A percentile compares a stretch with the other conserved stretches of the same genome.
Conservation (phyloP, 2,888 invertebrate species). For the Cephus pygmeus region DNA sequence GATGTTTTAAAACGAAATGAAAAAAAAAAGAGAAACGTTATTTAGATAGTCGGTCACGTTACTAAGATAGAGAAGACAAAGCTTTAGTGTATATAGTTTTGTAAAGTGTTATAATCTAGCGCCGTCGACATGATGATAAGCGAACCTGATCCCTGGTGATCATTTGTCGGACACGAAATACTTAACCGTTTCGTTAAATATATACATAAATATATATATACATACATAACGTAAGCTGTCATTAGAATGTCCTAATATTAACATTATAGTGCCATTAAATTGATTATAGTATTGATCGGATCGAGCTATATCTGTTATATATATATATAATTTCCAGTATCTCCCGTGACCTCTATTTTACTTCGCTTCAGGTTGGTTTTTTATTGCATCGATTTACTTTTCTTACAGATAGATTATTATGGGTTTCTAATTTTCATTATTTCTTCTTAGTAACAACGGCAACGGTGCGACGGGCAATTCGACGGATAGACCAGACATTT, state of each 20-base stretch:
- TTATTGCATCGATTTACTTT: not conserved
- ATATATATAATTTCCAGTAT: not conserved
- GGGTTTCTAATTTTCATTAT: not conserved
- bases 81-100: constrained; percentile 66
- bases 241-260: constrained; percentile 62
- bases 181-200: constrained; percentile 51
- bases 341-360: not conserved
- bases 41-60: constrained; percentile 24
- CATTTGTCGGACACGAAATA: constrained; percentile 33
- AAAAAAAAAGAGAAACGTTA: constrained; percentile 23
- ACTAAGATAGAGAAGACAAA: constrained; percentile 50
- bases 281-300: constrained; percentile 38
- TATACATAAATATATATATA: constrained; percentile 34
- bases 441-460: constrained; percentile 73
- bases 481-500: constrained; percentile 84
- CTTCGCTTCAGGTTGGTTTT: not conserved
- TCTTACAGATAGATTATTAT: not conserved
- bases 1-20: not conserved
- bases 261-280: constrained; percentile 61
- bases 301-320: not conserved
- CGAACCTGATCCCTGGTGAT: constrained; percentile 7
- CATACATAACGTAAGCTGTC: constrained; percentile 60
- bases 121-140: constrained; percentile 13
- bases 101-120: constrained; percentile 59
- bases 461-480: constrained; percentile 77